These are phyloP conservation scores for Caenorhabditis parvicauda DNA, from an alignment of 2,888 invertebrate species.

Conservation along the genomic window DNA sequence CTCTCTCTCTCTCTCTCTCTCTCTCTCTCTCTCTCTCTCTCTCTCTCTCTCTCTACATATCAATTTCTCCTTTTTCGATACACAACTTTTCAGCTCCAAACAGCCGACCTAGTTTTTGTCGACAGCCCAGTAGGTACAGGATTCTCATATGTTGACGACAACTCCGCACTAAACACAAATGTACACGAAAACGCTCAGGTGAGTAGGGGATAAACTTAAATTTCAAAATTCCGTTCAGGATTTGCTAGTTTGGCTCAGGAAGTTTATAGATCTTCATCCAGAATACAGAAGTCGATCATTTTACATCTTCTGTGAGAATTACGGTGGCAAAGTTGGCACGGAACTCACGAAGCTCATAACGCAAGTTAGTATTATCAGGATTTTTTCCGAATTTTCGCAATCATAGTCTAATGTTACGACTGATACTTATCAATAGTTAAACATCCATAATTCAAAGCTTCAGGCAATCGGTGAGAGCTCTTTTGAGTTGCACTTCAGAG, in stretches of 20 bases:
- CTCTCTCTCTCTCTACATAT: too few relatives aligned
- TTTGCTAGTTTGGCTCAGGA: slow-evolving; percentile 75
- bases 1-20: too few relatives aligned
- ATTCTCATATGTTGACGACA: slow-evolving; percentile 72
- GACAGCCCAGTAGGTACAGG: slow-evolving; percentile 89
- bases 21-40: too few relatives aligned
- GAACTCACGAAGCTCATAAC: slow-evolving; percentile 73
- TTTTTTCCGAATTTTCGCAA: too few relatives aligned
- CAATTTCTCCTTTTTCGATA: too few relatives aligned
- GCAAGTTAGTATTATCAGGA: slow-evolving; percentile 63
- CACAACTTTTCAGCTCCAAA: slow-evolving; percentile 71
- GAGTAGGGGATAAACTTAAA: too few relatives aligned
- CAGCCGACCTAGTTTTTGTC: slow-evolving; percentile 80
- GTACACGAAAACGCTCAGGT: slow-evolving; percentile 70
- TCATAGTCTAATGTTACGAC: too few relatives aligned
- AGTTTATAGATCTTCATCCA: slow-evolving; percentile 72
- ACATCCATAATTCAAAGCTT: too few relatives aligned
- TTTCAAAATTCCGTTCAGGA: too few relatives aligned
- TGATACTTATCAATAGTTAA: too few relatives aligned
- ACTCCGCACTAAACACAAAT: slow-evolving; percentile 44
- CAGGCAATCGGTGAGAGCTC: slow-evolving; percentile 72
- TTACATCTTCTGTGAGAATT: slow-evolving; percentile 85
- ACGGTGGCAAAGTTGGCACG: slow-evolving; percentile 88
- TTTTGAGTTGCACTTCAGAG: slow-evolving; percentile 70
- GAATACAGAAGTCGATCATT: slow-evolving; percentile 76